These are phyloP conservation scores for Urocitellus parryii DNA, from an alignment of 2,113 vertebrate species.

Conservation along the genomic window DNA sequence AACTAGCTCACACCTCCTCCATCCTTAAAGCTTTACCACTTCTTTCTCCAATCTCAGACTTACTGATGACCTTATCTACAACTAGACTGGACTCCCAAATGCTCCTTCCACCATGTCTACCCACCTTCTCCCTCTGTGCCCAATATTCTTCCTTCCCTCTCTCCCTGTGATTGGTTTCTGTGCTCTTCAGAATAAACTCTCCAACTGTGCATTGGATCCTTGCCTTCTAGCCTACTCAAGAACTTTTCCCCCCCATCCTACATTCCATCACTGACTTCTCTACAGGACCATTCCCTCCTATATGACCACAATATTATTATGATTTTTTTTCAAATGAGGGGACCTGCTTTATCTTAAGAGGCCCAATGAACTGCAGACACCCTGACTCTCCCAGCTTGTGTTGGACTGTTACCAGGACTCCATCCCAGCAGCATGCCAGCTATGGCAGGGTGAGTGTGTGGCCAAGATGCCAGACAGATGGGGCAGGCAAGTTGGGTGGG, in stretches of 20 bases:
- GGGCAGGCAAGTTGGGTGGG: neutral
- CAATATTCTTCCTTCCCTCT: neutral
- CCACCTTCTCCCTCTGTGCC: neutral
- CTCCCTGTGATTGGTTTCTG: neutral
- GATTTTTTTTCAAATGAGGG: constrained; percentile 45
- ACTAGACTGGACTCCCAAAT: neutral
- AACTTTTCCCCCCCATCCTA: neutral
- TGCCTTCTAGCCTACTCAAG: neutral
- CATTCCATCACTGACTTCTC: neutral
- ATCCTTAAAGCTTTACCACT: neutral
- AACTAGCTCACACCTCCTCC: neutral
- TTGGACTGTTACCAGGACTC: neutral
- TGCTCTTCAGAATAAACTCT: neutral
- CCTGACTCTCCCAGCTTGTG: neutral
- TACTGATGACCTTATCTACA: neutral
- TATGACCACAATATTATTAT: neutral
- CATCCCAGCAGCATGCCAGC: neutral
- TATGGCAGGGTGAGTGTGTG: fast-evolving
- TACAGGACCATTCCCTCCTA: neutral
- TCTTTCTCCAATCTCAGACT: neutral
- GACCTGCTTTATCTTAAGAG: neutral
- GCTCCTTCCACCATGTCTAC: too few species aligned
- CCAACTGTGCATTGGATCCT: neutral
- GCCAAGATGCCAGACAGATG: neutral
- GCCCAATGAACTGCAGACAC: neutral